Percentiles rank a stretch among this genome's conserved stretches.
These are phyloP conservation scores for Ligdia adustata DNA, from an alignment of 2,888 invertebrate genomes.

Conservation along the genomic window DNA sequence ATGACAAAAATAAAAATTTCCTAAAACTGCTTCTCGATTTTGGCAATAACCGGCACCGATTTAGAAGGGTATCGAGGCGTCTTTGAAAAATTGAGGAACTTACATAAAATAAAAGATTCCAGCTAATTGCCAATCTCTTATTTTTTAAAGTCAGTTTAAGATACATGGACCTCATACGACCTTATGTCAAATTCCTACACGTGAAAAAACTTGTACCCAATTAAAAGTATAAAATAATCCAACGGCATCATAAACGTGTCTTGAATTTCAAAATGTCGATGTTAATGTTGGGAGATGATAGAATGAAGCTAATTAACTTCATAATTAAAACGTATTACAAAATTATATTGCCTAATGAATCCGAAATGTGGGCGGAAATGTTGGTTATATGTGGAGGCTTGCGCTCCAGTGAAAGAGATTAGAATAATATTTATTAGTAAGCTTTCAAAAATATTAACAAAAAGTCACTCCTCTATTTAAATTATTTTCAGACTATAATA, in stretches of 20 bases:
- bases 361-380: constrained; percentile 24
- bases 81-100: too few relatives aligned
- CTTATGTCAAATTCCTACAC: constrained; percentile 2
- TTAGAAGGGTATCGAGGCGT: too few relatives aligned
- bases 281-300: constrained; percentile 5
- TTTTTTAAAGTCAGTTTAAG: too few relatives aligned
- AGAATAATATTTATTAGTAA: background rate
- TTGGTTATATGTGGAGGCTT: constrained; percentile 12
- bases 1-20: too few relatives aligned
- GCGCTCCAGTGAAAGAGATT: constrained; percentile 6
- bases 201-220: constrained; percentile 4
- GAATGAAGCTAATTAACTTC: constrained; percentile 25
- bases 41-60: too few relatives aligned
- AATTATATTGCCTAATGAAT: constrained; percentile 31
- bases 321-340: constrained; percentile 30
- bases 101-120: too few relatives aligned
- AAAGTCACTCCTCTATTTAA: too few relatives aligned
- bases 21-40: too few relatives aligned
- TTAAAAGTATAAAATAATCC: constrained; percentile 12
- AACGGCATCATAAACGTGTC: constrained; percentile 11
- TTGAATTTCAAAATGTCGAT: constrained; percentile 1
- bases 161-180: too few relatives aligned
- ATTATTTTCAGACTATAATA: too few relatives aligned
- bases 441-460: too few relatives aligned
- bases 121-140: too few relatives aligned